Evolutionary conservation across 2,888 invertebrate species (phyloP).

Genomic region (Conus canariensis): DNA sequence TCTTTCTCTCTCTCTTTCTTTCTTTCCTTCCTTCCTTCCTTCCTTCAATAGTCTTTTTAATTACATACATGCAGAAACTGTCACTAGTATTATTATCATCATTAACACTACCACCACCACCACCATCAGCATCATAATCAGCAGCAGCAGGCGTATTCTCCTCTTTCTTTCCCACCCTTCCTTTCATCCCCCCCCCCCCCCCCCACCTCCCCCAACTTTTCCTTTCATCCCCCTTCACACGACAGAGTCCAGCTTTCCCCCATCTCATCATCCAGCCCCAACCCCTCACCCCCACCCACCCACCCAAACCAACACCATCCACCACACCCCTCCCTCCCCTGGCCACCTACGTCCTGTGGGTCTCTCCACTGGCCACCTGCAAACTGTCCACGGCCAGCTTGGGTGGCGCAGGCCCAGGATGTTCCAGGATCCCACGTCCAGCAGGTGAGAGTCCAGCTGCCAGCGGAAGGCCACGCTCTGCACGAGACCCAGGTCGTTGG

Average conservation of each 20-base stretch:
- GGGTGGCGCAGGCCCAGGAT: conserved; percentile 56
- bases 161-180: no score
- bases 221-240: neutral
- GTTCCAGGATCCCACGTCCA: conserved; percentile 58
- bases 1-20: neutral
- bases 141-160: no score
- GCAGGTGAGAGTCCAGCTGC: conserved; percentile 48
- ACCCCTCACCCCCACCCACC: neutral
- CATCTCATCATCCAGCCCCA: neutral
- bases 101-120: no score
- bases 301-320: neutral
- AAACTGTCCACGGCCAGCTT: conserved; percentile 45
- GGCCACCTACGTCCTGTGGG: conserved; percentile 49
- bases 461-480: conserved; percentile 52
- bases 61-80: no score
- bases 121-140: no score
- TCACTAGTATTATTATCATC: no score
- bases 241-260: neutral
- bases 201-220: neutral
- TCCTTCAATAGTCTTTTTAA: neutral
- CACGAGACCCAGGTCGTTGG: conserved; percentile 60
- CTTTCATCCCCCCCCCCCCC: no score
- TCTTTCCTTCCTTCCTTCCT: neutral
- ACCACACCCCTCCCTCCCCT: neutral
- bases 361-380: conserved; percentile 51